A percentile compares a stretch with the other conserved stretches of the same genome.
These are phyloP conservation scores for Silurus meridionalis DNA, from an alignment of 2,113 vertebrate species.

Conservation along the genomic window DNA sequence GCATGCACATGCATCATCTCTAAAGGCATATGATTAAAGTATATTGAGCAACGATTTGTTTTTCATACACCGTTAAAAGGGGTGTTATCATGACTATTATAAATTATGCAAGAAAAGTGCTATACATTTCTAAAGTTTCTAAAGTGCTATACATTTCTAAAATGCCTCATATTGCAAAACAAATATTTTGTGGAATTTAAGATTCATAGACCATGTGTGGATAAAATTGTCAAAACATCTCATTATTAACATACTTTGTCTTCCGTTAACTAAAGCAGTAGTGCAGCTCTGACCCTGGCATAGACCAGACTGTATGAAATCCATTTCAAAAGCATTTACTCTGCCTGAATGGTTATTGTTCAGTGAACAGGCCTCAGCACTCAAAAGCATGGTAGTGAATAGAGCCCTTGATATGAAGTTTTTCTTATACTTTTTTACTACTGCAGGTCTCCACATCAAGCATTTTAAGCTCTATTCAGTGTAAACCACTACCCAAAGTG, in stretches of 20 bases:
- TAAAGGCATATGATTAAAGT: constrained; percentile 25
- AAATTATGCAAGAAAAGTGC: not conserved
- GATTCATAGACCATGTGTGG: not conserved
- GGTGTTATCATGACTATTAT: not conserved
- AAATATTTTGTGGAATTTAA: not conserved
- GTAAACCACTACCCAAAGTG: constrained; percentile 42
- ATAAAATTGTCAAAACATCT: not conserved
- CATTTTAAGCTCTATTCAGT: constrained; percentile 41
- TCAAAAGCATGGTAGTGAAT: constrained; percentile 33
- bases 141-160: not conserved
- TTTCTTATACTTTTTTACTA: constrained; percentile 30
- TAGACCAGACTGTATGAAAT: constrained; percentile 35
- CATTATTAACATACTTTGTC: not conserved
- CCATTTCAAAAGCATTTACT: constrained; percentile 37
- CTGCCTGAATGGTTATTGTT: constrained; percentile 46
- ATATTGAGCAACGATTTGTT: constrained; percentile 25
- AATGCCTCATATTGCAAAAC: not conserved
- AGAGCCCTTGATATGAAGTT: constrained; percentile 32
- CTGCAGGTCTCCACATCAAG: constrained; percentile 8
- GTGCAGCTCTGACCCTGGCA: not conserved
- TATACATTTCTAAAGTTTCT: too few species aligned
- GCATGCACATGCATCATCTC: constrained; percentile 26
- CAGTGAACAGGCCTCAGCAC: constrained; percentile 18
- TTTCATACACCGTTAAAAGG: not conserved
- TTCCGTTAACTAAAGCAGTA: not conserved